phyloP scores from a whole-genome alignment of 2,113 vertebrate genomes.

The Forbesichthys papilliferus region DNA sequence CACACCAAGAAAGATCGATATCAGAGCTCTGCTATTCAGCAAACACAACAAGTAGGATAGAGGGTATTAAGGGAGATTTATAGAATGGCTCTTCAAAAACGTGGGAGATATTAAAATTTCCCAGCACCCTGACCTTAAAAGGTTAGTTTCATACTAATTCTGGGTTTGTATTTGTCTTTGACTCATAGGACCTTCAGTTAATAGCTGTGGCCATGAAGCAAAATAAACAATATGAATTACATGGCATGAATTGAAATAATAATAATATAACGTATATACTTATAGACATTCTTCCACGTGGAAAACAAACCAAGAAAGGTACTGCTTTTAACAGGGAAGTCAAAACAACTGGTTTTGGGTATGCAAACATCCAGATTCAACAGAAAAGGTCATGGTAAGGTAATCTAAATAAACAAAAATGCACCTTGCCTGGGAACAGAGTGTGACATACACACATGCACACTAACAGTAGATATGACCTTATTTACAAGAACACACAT shows the following conservation, averaged over 20 bases:
- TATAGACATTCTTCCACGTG: constrained; percentile 5
- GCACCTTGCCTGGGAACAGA: constrained; percentile 28
- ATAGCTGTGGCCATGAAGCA: not conserved
- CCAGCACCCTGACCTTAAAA: not conserved
- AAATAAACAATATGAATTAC: constrained; percentile 34
- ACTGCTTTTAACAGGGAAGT: constrained; percentile 36
- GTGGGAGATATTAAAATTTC: constrained; percentile 24
- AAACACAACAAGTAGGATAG: constrained; percentile 44
- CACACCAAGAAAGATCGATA: constrained; percentile 45
- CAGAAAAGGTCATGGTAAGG: constrained; percentile 54
- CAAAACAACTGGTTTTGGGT: constrained; percentile 46
- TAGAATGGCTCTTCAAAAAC: constrained; percentile 19
- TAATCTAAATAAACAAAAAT: constrained; percentile 34
- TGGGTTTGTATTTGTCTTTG: not conserved
- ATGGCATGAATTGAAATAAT: constrained; percentile 24
- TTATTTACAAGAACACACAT: not conserved
- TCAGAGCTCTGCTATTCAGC: constrained; percentile 26
- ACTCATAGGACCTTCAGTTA: constrained; percentile 17
- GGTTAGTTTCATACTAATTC: constrained; percentile 3
- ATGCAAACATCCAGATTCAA: constrained; percentile 49
- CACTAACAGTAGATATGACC: not conserved
- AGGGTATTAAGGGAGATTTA: constrained; percentile 44
- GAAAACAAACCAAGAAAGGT: constrained; percentile 36
- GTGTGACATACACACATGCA: constrained; percentile 1
- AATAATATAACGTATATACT: constrained; percentile 20